Percentiles rank a stretch among this genome's conserved stretches.
Evolutionary conservation across 2,888 invertebrate species (phyloP).

Genomic region (Hypsopygia costalis): DNA sequence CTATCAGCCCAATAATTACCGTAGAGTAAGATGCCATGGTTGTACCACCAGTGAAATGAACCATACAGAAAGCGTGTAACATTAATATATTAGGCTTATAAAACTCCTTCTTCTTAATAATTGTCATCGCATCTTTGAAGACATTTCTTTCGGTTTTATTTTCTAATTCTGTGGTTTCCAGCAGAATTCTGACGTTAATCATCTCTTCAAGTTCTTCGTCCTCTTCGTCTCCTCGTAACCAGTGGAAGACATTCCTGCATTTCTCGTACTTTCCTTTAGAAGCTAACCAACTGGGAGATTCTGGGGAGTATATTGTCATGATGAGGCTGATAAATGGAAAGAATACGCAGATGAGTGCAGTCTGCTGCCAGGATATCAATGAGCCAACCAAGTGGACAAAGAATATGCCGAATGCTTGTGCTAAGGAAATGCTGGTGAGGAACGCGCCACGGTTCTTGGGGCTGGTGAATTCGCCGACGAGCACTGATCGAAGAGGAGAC

Average conservation of each 20-base stretch:
- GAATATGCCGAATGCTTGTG: constrained; percentile 81
- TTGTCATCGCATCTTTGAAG: constrained; percentile 17
- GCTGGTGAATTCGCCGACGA: constrained; percentile 79
- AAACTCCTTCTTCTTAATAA: constrained; percentile 62
- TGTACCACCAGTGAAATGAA: constrained; percentile 84
- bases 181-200: constrained; percentile 39
- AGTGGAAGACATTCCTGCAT: constrained; percentile 76
- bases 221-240: constrained; percentile 75
- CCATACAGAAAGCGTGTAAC: constrained; percentile 79
- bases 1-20: constrained; percentile 74
- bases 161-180: constrained; percentile 20
- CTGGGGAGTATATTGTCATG: constrained; percentile 65
- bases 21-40: constrained; percentile 85
- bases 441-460: constrained; percentile 82
- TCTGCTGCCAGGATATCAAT: constrained; percentile 74
- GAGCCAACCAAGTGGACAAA: constrained; percentile 82
- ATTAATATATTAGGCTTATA: constrained; percentile 79
- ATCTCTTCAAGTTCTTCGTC: constrained; percentile 57
- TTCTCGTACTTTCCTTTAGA: constrained; percentile 72
- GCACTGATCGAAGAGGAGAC: constrained; percentile 64
- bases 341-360: constrained; percentile 66
- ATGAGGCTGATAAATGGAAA: constrained; percentile 65
- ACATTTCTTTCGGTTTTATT: constrained; percentile 9
- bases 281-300: constrained; percentile 84
- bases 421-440: constrained; percentile 77